Percentiles rank a stretch among this genome's conserved stretches.
phyloP scores from a whole-genome alignment of 2,113 vertebrate species.

The Bothrops jararaca region DNA sequence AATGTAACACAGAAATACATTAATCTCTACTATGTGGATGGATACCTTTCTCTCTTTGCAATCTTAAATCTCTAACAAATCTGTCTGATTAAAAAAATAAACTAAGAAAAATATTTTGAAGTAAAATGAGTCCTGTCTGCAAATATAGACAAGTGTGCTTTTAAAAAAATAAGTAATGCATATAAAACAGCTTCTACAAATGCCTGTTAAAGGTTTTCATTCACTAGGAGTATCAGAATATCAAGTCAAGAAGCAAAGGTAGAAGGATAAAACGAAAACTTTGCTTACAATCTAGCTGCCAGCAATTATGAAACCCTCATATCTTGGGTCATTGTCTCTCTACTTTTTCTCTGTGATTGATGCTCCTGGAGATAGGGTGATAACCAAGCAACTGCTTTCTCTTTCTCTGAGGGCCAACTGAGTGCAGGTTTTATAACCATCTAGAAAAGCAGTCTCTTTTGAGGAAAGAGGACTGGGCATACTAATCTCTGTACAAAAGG shows the following conservation, averaged over 20 bases:
- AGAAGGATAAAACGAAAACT: background rate
- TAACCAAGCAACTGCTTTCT: slow-evolving; percentile 6
- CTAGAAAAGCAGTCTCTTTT: background rate
- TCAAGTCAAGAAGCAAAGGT: background rate
- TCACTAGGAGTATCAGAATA: background rate
- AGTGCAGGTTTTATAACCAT: background rate
- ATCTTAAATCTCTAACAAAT: background rate
- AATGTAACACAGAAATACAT: background rate
- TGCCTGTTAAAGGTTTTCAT: slow-evolving; percentile 10
- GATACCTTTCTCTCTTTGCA: background rate
- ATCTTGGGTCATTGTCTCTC: background rate
- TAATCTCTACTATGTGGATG: background rate
- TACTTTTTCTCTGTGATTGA: background rate
- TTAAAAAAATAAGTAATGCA: background rate
- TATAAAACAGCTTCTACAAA: background rate
- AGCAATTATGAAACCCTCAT: background rate
- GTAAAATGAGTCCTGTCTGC: background rate
- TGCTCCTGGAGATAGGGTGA: background rate
- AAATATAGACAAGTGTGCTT: slow-evolving; percentile 25
- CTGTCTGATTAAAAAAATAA: background rate
- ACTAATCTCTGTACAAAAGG: background rate
- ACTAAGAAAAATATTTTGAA: background rate
- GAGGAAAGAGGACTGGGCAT: background rate
- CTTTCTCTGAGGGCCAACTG: slow-evolving; percentile 7
- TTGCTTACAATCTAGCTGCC: background rate